Base-by-base conservation (phyloP, 2,113 vertebrate genomes). In the Tyrannus savana region DNA sequence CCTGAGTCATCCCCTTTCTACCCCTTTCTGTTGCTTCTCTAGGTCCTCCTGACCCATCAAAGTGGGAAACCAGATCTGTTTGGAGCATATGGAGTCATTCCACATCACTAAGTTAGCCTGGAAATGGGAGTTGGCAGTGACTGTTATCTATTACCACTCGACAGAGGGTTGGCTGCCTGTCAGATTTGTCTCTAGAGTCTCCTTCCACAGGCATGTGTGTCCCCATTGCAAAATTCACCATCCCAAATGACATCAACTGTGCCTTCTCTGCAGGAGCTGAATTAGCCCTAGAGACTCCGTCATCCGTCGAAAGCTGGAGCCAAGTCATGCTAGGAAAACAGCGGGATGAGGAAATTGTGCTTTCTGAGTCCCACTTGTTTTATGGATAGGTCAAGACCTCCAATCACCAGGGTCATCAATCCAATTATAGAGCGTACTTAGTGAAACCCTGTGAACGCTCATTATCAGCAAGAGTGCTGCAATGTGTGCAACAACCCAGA, bases 11-110 rank as follows among this genome's bases (percentile, higher is more conserved):
- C 35, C 53, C 37, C 18, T 72, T 73, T 53, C 37, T 84, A 60
- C 10, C n/a, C 56, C 73, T 84, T 66, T 76, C 53, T 2, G 0
- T 27, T 82, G 60, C 7, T 3, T 82, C 69, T 86, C 52, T 53
- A 42, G 56, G 73, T 79, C 52, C 62, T 90, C 42, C 37, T 92
- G 92, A 91, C 86, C 92, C 87, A 68, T 28, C 0, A 2, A 46
- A 87, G 46, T 27, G 73, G 74, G 92, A 89, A 84, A 84, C 49
- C 80, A 37, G 83, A 33, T 81, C 88, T 92, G 56, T 72, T 75
- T 50, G 79, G 80, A 95, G 49, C 96, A 96, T 96, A 94, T 76
- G 95, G 93, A 97, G 76, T 81, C 90, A 96, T 96, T 97, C 94
- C 94, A 94, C 93, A 89, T 95, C 92, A 87, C 90, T 96, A 93